phyloP scores from a whole-genome alignment of 2,888 invertebrate genomes.

The Tinea pellionella region DNA sequence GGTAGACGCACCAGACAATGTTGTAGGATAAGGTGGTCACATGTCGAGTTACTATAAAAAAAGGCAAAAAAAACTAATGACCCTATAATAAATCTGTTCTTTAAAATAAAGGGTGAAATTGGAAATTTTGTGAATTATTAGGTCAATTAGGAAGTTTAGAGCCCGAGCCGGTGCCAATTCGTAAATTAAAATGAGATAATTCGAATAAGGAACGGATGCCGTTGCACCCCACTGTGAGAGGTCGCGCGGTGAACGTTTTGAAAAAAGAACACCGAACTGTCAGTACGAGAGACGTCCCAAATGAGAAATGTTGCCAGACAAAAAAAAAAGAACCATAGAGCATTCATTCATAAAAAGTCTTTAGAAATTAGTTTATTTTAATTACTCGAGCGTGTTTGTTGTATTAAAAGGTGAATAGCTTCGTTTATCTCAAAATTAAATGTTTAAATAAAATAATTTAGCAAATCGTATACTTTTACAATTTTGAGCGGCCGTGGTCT shows the following conservation, averaged over 20 bases:
- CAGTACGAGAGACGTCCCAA: conserved; percentile 47
- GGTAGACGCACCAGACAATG: too few species aligned
- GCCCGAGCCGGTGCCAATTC: conserved; percentile 25
- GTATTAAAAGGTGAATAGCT: conserved; percentile 34
- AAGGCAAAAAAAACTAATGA: neutral
- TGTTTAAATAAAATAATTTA: too few species aligned
- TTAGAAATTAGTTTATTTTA: conserved; percentile 68
- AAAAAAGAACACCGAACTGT: conserved; percentile 50
- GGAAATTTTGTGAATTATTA: neutral
- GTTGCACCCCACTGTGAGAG: conserved; percentile 50
- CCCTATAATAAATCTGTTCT: neutral
- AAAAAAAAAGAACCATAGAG: conserved; percentile 37
- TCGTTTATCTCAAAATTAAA: too few species aligned
- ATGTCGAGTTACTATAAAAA: too few species aligned
- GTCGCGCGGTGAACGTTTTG: conserved; percentile 46
- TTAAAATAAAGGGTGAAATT: neutral
- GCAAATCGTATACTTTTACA: too few species aligned
- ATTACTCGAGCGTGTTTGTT: conserved; percentile 61
- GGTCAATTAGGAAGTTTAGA: neutral
- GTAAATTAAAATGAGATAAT: conserved; percentile 61
- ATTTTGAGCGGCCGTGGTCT: too few species aligned
- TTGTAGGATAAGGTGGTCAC: too few species aligned
- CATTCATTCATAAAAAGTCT: conserved; percentile 58
- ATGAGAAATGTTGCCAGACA: conserved; percentile 59
- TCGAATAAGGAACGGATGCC: conserved; percentile 57